These are phyloP conservation scores for Melanotaenia nigrans DNA, from an alignment of 2,797 vertebrate genomes.

Conservation along the genomic window DNA sequence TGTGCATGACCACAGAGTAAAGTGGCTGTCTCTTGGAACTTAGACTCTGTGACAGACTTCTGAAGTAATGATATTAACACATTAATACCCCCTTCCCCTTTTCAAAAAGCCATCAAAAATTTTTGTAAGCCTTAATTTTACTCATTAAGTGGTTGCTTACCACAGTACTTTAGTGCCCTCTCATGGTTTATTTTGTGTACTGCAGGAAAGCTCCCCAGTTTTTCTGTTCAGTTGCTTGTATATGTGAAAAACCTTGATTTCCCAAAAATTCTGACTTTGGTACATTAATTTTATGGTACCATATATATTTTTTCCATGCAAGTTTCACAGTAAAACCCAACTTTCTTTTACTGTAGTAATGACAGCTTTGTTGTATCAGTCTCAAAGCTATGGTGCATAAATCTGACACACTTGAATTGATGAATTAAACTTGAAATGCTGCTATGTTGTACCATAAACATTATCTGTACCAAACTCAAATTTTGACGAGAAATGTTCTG, in stretches of 20 bases:
- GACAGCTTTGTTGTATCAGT: constrained; percentile 22
- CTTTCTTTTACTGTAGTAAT: constrained; percentile 5
- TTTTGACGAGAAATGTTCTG: constrained; percentile 7
- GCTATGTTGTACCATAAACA: constrained; percentile 40
- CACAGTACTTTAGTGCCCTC: constrained; percentile 53
- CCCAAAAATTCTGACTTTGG: constrained; percentile 6
- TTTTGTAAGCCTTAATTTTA: constrained; percentile 43
- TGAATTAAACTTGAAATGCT: constrained; percentile 31
- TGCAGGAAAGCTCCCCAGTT: constrained; percentile 32
- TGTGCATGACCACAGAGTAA: too few species aligned
- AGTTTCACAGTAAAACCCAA: constrained; percentile 4
- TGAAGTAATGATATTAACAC: constrained; percentile 1
- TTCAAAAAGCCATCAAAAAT: constrained; percentile 13
- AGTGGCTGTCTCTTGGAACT: neutral
- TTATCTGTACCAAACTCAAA: constrained; percentile 21
- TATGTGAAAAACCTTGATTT: constrained; percentile 14
- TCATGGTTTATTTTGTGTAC: constrained; percentile 48
- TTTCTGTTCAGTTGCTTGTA: constrained; percentile 18
- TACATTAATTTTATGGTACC: neutral
- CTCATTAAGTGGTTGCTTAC: constrained; percentile 23
- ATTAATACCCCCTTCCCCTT: neutral
- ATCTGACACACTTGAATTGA: constrained; percentile 17
- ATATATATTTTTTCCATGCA: neutral
- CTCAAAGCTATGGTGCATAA: constrained; percentile 28
- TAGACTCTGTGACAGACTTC: neutral